A percentile compares a stretch with the other conserved stretches of the same genome.
Evolutionary conservation across 2,113 vertebrate species (phyloP).

Genomic region (Halcyon senegalensis): DNA sequence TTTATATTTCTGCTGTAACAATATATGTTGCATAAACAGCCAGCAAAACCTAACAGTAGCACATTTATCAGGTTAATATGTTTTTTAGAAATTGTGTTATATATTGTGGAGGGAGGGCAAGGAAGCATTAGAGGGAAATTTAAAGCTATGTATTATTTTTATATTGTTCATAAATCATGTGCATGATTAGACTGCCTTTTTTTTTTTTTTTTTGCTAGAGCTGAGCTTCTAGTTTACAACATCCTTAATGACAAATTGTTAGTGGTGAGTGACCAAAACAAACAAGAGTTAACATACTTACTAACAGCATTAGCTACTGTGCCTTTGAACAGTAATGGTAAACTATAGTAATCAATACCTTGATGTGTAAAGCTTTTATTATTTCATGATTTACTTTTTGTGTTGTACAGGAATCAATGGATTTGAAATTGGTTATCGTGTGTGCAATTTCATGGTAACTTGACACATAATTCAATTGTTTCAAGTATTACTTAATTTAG

Average conservation of each 20-base stretch:
- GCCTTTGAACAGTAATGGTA: constrained; percentile 36
- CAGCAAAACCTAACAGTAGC: background rate
- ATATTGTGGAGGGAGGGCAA: background rate
- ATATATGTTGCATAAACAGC: background rate
- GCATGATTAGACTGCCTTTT: background rate
- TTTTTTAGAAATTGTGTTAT: background rate
- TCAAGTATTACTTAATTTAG: constrained; percentile 47
- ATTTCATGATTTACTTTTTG: constrained; percentile 46
- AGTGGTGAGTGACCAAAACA: constrained; percentile 15
- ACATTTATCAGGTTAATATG: background rate
- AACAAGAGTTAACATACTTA: constrained; percentile 10
- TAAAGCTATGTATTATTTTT: background rate
- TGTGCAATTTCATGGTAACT: constrained; percentile 22
- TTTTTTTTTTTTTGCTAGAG: background rate
- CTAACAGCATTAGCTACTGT: constrained; percentile 13
- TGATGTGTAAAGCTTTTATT: constrained; percentile 38
- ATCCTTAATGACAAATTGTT: constrained; percentile 3
- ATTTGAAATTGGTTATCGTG: constrained; percentile 32
- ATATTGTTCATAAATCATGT: background rate
- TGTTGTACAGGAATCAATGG: constrained; percentile 45
- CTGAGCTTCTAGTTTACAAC: background rate
- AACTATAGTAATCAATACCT: constrained; percentile 49
- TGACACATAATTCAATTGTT: constrained; percentile 32
- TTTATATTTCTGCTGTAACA: background rate
- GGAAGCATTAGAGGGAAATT: background rate